These are phyloP conservation scores for Harlomillsia oculata DNA, from an alignment of 1,140 invertebrate species.

Conservation along the genomic window DNA sequence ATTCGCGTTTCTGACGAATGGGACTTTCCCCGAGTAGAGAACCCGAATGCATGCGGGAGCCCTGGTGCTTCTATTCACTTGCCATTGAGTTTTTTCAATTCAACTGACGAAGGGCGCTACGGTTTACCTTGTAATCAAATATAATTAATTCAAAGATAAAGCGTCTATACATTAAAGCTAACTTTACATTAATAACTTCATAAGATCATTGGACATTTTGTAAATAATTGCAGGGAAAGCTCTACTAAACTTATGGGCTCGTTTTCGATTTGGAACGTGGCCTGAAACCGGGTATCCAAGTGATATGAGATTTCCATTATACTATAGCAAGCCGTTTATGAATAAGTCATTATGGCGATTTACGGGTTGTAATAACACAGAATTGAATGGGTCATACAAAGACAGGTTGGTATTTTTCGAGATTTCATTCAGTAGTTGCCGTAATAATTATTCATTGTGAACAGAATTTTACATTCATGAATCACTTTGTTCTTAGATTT, in stretches of 20 bases:
- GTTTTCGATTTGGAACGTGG: slow-evolving; percentile 22
- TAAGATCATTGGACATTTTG: too few relatives aligned
- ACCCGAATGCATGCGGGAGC: slow-evolving; percentile 25
- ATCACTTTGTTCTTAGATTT: slow-evolving; percentile 12
- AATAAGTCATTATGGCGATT: too few relatives aligned
- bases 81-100: slow-evolving; percentile 16
- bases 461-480: too few relatives aligned
- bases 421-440: too few relatives aligned
- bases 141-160: neutral
- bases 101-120: neutral
- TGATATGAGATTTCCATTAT: too few relatives aligned
- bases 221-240: slow-evolving; percentile 20
- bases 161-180: too few relatives aligned
- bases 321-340: too few relatives aligned
- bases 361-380: too few relatives aligned
- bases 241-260: slow-evolving; percentile 20
- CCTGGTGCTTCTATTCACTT: slow-evolving; percentile 21
- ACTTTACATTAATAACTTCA: too few relatives aligned
- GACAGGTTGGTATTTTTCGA: too few relatives aligned
- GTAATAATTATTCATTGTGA: too few relatives aligned
- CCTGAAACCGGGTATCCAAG: slow-evolving; percentile 19
- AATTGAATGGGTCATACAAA: too few relatives aligned
- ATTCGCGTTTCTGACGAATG: slow-evolving; percentile 6
- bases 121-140: slow-evolving; percentile 17
- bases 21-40: slow-evolving; percentile 11